phyloP scores from a whole-genome alignment of 2,797 vertebrate species.

The Urocyon cinereoargenteus region DNA sequence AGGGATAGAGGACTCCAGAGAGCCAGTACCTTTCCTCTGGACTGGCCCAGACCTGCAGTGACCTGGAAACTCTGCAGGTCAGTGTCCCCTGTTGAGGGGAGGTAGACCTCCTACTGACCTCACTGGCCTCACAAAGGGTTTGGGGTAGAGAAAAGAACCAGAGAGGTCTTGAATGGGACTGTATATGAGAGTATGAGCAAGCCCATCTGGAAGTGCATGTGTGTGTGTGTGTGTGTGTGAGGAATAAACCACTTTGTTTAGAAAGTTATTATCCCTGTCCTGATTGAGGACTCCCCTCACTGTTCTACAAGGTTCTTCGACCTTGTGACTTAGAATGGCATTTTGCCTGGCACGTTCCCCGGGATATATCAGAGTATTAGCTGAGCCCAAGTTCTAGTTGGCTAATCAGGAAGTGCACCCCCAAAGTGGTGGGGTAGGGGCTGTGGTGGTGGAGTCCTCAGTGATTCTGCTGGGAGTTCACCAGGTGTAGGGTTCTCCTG shows the following conservation, averaged over 20 bases:
- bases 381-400: neutral
- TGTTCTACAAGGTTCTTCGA: neutral
- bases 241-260: neutral
- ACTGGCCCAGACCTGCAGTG: neutral
- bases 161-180: neutral
- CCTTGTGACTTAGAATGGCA: neutral
- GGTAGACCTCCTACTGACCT: neutral
- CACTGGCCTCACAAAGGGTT: neutral
- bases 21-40: neutral
- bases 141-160: neutral
- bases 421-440: rapidly evolving
- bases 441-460: neutral
- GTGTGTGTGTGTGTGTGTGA: rapidly evolving
- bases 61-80: neutral
- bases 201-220: neutral
- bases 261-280: neutral
- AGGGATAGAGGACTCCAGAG: neutral
- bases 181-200: neutral
- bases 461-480: neutral
- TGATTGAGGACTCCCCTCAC: neutral
- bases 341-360: neutral
- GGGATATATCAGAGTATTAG: neutral
- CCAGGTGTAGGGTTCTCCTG: neutral
- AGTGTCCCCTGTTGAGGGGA: neutral
- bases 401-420: neutral